These are phyloP conservation scores for Fistularia commersonii DNA, from an alignment of 2,797 vertebrate species.

Conservation along the genomic window DNA sequence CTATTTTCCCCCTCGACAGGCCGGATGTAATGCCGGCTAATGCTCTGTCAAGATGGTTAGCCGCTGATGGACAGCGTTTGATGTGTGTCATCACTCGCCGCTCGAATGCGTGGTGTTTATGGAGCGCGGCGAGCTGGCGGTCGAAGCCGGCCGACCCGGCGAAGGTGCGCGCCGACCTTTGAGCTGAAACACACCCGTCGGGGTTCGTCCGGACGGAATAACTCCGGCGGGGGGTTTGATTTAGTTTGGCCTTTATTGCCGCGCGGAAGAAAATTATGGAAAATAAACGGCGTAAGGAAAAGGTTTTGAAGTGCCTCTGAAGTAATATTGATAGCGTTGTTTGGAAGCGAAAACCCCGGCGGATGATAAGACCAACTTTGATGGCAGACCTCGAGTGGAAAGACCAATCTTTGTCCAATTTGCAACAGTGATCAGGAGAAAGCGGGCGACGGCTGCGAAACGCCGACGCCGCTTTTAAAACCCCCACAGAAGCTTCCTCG, in stretches of 20 bases:
- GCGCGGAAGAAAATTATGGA: constrained; percentile 27
- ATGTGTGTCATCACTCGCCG: constrained; percentile 36
- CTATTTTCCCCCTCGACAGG: constrained; percentile 42
- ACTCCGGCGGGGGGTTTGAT: constrained; percentile 36
- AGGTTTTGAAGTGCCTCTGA: constrained; percentile 49
- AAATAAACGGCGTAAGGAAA: constrained; percentile 23
- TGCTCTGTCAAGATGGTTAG: constrained; percentile 54
- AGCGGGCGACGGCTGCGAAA: background rate
- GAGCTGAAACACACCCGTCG: constrained; percentile 33
- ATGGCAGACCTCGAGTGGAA: constrained; percentile 16
- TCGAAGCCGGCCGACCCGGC: constrained; percentile 32
- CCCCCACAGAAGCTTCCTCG: no score
- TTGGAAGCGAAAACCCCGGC: constrained; percentile 21
- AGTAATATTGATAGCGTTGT: constrained; percentile 42
- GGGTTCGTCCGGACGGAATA: constrained; percentile 39
- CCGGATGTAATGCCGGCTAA: constrained; percentile 34
- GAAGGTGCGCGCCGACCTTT: constrained; percentile 44
- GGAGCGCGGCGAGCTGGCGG: constrained; percentile 25
- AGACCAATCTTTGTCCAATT: constrained; percentile 2
- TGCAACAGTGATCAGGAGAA: background rate
- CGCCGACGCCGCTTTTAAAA: no score
- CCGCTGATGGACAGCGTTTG: constrained; percentile 32
- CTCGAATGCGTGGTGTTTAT: constrained; percentile 36
- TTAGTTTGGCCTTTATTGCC: constrained; percentile 38
- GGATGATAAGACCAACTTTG: constrained; percentile 21